These are phyloP conservation scores for Leptinotarsa rubiginosa DNA, from an alignment of 2,888 invertebrate species.

Conservation along the genomic window DNA sequence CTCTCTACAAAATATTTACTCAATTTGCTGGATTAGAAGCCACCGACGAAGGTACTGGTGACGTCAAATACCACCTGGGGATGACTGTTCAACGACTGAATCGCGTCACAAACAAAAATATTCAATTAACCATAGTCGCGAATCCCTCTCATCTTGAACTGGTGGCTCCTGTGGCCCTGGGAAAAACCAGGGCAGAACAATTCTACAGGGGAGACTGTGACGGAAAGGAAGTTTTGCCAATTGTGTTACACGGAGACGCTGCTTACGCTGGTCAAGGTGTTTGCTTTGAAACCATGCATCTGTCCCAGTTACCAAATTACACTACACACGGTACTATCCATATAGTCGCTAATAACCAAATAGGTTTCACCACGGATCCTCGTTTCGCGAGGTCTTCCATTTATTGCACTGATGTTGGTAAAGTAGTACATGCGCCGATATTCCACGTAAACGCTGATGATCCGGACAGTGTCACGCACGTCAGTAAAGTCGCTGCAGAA, in stretches of 20 bases:
- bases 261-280: slow-evolving; percentile 96
- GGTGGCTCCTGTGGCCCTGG: slow-evolving; percentile 92
- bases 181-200: slow-evolving; percentile 94
- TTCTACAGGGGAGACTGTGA: slow-evolving; percentile 92
- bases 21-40: slow-evolving; percentile 93
- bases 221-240: slow-evolving; percentile 93
- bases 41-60: slow-evolving; percentile 89
- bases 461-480: slow-evolving; percentile 90
- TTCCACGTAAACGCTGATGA: slow-evolving; percentile 95
- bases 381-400: slow-evolving; percentile 86
- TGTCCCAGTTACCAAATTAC: slow-evolving; percentile 92
- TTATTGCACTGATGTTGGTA: slow-evolving; percentile 92
- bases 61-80: slow-evolving; percentile 92
- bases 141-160: slow-evolving; percentile 95
- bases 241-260: slow-evolving; percentile 94
- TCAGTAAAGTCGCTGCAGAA: slow-evolving; percentile 90
- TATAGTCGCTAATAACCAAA: slow-evolving; percentile 94
- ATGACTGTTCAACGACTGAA: slow-evolving; percentile 90
- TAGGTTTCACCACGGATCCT: slow-evolving; percentile 95
- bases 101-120: slow-evolving; percentile 90
- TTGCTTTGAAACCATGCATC: slow-evolving; percentile 94
- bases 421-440: slow-evolving; percentile 91
- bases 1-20: slow-evolving; percentile 87
- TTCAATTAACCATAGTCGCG: slow-evolving; percentile 86
- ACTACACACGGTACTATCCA: slow-evolving; percentile 95